Evolutionary conservation across 2,888 invertebrate species (phyloP).

Genomic region (Acrobasis consociella): DNA sequence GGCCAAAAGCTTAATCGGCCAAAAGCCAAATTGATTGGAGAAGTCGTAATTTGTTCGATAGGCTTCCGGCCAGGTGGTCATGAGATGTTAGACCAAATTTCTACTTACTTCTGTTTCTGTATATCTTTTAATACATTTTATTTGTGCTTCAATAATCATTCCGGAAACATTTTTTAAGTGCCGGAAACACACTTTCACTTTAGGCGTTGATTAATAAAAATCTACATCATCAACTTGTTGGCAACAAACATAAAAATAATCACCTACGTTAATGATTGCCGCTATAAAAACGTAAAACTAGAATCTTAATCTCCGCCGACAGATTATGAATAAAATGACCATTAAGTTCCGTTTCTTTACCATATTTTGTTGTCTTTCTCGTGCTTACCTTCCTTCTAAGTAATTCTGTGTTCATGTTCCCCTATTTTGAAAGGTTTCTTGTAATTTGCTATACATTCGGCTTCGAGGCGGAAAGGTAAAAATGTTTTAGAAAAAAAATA

Average conservation of each 20-base stretch:
- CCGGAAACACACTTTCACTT: neutral
- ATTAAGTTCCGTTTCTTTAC: conserved; percentile 13
- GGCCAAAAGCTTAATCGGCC: neutral
- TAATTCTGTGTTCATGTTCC: too few relatives aligned
- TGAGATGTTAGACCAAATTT: neutral
- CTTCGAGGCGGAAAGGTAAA: too few relatives aligned
- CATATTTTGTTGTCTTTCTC: neutral
- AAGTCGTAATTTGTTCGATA: neutral
- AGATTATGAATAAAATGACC: conserved; percentile 10
- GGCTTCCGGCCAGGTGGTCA: neutral
- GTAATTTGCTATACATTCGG: too few relatives aligned
- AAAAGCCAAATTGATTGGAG: neutral
- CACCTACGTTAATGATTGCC: neutral
- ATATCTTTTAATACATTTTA: neutral
- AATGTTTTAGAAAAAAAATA: too few relatives aligned
- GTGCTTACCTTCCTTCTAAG: too few relatives aligned
- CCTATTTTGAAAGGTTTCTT: too few relatives aligned
- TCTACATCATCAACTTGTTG: neutral
- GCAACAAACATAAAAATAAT: neutral
- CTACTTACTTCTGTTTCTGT: too few relatives aligned
- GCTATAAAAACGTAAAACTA: conserved; percentile 10
- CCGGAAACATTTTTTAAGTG: neutral
- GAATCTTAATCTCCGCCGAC: neutral
- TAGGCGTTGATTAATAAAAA: neutral
- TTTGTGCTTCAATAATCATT: neutral